phyloP scores from a whole-genome alignment of 2,888 invertebrate species.

The Agrotis ipsilon region DNA sequence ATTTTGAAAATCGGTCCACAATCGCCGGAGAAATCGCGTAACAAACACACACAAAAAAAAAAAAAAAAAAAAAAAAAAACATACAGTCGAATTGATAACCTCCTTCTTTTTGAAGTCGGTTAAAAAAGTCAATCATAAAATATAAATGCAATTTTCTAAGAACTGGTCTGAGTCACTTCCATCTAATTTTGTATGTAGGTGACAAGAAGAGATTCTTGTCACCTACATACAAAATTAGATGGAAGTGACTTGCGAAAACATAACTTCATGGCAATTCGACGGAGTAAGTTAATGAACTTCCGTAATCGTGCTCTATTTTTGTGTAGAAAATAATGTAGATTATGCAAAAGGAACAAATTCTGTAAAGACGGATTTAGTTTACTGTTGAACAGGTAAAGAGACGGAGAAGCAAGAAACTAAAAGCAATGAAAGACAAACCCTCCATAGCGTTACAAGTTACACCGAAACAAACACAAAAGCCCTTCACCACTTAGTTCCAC shows the following conservation, averaged over 20 bases:
- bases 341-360: too few relatives aligned
- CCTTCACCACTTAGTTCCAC: slow-evolving; percentile 14
- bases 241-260: slow-evolving; percentile 32
- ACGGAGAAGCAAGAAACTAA: too few relatives aligned
- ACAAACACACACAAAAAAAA: too few relatives aligned
- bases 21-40: too few relatives aligned
- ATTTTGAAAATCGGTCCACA: too few relatives aligned
- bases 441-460: background rate
- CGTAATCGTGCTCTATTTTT: slow-evolving; percentile 22
- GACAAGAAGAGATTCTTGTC: background rate
- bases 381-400: background rate
- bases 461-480: slow-evolving; percentile 17
- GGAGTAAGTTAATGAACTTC: slow-evolving; percentile 11
- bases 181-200: too few relatives aligned
- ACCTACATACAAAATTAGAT: background rate
- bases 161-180: too few relatives aligned
- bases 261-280: background rate
- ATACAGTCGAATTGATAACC: too few relatives aligned
- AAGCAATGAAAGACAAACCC: background rate
- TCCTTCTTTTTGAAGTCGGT: too few relatives aligned
- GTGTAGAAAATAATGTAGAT: too few relatives aligned
- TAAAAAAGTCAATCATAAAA: slow-evolving; percentile 4
- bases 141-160: slow-evolving; percentile 8
- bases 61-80: too few relatives aligned
- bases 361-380: too few relatives aligned